phyloP scores from a whole-genome alignment of 2,888 invertebrate genomes.

The Halictus ligatus region DNA sequence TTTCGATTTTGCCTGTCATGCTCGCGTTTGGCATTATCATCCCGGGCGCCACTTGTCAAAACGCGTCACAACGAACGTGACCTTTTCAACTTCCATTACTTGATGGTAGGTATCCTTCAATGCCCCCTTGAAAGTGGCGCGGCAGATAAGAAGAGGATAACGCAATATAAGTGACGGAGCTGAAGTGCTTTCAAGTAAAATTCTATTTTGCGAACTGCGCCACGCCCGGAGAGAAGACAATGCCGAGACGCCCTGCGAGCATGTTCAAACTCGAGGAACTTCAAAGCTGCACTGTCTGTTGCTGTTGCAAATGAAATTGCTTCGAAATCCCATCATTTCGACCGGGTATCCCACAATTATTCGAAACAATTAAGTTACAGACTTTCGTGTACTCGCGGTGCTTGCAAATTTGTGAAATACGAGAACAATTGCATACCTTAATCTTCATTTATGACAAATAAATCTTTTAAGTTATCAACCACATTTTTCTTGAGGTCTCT shows the following conservation, averaged over 20 bases:
- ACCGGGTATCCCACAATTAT: neutral
- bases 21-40: neutral
- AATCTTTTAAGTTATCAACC: neutral
- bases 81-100: conserved; percentile 7
- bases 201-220: conserved; percentile 10
- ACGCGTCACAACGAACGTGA: conserved; percentile 13
- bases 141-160: conserved; percentile 6
- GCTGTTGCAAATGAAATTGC: neutral
- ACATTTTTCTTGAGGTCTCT: neutral
- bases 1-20: neutral
- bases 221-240: neutral
- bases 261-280: neutral
- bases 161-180: neutral
- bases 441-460: neutral
- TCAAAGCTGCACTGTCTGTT: neutral
- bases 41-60: neutral
- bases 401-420: neutral
- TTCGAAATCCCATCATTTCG: neutral
- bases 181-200: conserved; percentile 10
- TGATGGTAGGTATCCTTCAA: conserved; percentile 1
- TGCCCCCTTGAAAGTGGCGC: neutral
- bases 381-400: neutral
- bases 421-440: neutral
- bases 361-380: neutral
- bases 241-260: neutral